Conservation (phyloP, 2,797 vertebrate genomes). For the Benthosema pterotum region DNA sequence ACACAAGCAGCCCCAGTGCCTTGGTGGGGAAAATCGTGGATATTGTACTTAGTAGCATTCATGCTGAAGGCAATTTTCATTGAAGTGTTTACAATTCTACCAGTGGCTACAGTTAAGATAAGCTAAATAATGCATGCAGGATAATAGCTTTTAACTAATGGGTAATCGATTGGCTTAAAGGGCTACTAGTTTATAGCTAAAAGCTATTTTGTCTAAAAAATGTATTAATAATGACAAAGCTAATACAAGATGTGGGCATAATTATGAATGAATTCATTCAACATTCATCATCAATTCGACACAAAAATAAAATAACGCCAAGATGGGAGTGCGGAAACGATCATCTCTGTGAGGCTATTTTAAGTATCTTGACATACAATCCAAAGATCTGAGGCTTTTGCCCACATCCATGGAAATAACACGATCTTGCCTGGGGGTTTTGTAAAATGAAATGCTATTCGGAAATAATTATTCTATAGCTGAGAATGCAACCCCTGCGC, state of each 20-base stretch:
- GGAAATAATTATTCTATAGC: too few relatives aligned
- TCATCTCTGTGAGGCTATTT: not conserved
- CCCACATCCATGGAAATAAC: too few relatives aligned
- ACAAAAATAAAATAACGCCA: not conserved
- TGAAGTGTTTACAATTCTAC: constrained; percentile 33
- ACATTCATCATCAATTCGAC: too few relatives aligned
- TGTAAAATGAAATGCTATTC: too few relatives aligned
- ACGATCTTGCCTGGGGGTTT: too few relatives aligned
- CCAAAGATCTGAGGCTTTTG: too few relatives aligned
- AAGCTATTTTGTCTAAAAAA: constrained; percentile 44
- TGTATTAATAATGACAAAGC: constrained; percentile 3
- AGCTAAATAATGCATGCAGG: constrained; percentile 69
- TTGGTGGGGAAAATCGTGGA: not conserved
- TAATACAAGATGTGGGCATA: not conserved
- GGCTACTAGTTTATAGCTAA: constrained; percentile 17
- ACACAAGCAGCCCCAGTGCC: too few relatives aligned
- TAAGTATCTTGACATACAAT: not conserved
- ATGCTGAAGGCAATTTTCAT: constrained; percentile 2
- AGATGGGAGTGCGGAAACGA: not conserved
- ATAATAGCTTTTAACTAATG: constrained; percentile 56
- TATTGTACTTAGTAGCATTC: not conserved
- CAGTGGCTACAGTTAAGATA: constrained; percentile 18
- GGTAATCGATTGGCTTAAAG: constrained; percentile 36
- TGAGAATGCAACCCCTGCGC: too few relatives aligned
- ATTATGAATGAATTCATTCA: constrained; percentile 13